phyloP scores from a whole-genome alignment of 2,797 vertebrate genomes.

The Phataginus tetradactyla region DNA sequence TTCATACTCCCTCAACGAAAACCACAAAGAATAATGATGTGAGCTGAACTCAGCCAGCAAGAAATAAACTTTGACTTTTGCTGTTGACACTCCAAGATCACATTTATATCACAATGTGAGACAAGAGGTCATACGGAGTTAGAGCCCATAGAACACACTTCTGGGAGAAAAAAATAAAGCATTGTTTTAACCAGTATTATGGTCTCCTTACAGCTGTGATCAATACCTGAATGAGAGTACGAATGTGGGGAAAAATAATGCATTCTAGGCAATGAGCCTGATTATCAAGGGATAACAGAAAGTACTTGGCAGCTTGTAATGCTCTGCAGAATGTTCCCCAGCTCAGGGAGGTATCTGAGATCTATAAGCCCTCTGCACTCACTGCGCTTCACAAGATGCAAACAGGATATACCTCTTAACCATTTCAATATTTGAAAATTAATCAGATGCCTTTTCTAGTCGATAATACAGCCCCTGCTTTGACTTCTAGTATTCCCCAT shows the following conservation, averaged over 20 bases:
- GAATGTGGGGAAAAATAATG: background rate
- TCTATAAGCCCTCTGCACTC: accelerated
- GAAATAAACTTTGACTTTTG: background rate
- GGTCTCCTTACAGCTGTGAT: background rate
- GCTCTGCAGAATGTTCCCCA: accelerated
- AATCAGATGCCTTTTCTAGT: background rate
- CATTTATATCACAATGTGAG: background rate
- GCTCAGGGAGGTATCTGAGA: accelerated
- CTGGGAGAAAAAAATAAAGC: background rate
- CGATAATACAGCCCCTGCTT: background rate
- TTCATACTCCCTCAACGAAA: accelerated
- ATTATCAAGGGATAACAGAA: background rate
- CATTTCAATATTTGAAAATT: background rate
- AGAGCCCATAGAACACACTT: background rate
- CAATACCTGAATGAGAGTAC: background rate
- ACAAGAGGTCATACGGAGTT: background rate
- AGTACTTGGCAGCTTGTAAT: accelerated
- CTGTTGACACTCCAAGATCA: background rate
- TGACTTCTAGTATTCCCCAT: background rate
- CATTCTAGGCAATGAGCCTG: background rate
- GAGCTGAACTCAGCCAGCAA: background rate
- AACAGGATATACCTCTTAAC: background rate
- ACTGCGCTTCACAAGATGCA: background rate
- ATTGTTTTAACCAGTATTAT: background rate
- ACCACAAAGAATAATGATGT: background rate